Evolutionary conservation across 1,140 invertebrate species (phyloP).

Genomic region (Drosophila novamexicana): DNA sequence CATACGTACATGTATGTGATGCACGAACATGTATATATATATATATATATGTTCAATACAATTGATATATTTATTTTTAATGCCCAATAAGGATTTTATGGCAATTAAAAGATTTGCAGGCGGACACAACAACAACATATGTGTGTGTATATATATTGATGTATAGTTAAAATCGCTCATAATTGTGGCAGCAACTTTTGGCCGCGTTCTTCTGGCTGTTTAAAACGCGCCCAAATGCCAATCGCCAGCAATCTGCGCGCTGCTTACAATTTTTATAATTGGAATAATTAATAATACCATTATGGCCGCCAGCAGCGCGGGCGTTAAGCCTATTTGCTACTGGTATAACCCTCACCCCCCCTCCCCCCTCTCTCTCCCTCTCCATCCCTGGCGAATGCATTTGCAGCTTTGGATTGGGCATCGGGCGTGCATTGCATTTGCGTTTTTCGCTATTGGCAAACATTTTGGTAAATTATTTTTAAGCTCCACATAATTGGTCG

Average conservation of each 20-base stretch:
- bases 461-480: conserved; percentile 66
- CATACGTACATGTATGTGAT: no score
- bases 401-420: conserved; percentile 32
- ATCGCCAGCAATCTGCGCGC: conserved; percentile 68
- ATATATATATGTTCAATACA: conserved; percentile 17
- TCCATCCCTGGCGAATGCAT: conserved; percentile 16
- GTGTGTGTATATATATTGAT: conserved; percentile 8
- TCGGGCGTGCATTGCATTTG: conserved; percentile 14
- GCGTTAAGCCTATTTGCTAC: conserved; percentile 81
- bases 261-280: conserved; percentile 84
- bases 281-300: conserved; percentile 84
- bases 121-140: conserved; percentile 32
- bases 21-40: not conserved
- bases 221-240: conserved; percentile 63
- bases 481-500: conserved; percentile 64
- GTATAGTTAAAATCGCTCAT: conserved; percentile 58
- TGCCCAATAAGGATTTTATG: conserved; percentile 79
- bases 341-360: not conserved
- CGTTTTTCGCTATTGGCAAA: conserved; percentile 40
- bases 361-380: not conserved
- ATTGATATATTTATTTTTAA: conserved; percentile 79
- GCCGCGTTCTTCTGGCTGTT: conserved; percentile 37
- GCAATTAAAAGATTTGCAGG: conserved; percentile 78
- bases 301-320: conserved; percentile 57
- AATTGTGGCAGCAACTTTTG: conserved; percentile 69